Evolutionary conservation across 2,888 invertebrate species (phyloP), one percentile per base, ranked within the genome.

Genomic region (Morinoia aosen): DNA sequence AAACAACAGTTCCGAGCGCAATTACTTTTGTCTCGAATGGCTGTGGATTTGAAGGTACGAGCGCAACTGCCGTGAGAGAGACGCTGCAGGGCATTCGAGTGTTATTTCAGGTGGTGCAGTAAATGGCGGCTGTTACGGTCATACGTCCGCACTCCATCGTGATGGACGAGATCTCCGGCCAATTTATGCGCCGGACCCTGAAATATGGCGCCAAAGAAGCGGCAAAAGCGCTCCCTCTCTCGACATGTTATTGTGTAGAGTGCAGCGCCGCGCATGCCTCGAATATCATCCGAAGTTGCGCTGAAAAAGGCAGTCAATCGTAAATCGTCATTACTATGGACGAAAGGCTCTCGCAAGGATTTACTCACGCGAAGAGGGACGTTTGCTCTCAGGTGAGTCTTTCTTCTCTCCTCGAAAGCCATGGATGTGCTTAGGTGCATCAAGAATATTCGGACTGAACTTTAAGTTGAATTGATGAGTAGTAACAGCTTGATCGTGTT

Each of bases 161-260:
- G 76, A 76, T 76, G 33, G 76, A 76, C 76, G 76, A 33, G 76
- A 76, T 76, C 76, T 76, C 76, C 25, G 76, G 76, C 76, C 76
- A 76, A 76, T 76, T 76, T 76, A 76, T 76, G 76, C 76, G 19
- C 76, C 33, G 76, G 76, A 33, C 76, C 8, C 76, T 76, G 76
- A 76, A 76, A 76, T 76, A 76, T 76, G 76, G 76, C 76, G 33
- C 76, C 76, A 76, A 76, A 76, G 76, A 16, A 76, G 76, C 76
- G 76, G 76, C 14, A 64, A 76, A 33, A 16, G 76, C 33, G 76
- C 33, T 76, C 76, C 76, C 76, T 76, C 76, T 14, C 25, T 33
- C 76, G 25, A 76, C 76, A 76, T 76, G 76, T 76, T 76, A 76
- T 76, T 76, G 76, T 76, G 76, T 33, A 76, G 76, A 76, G 76